A percentile compares a stretch with the other conserved stretches of the same genome.
Conservation (phyloP, 1,140 invertebrate genomes). For the Agraylea sexmaculata region DNA sequence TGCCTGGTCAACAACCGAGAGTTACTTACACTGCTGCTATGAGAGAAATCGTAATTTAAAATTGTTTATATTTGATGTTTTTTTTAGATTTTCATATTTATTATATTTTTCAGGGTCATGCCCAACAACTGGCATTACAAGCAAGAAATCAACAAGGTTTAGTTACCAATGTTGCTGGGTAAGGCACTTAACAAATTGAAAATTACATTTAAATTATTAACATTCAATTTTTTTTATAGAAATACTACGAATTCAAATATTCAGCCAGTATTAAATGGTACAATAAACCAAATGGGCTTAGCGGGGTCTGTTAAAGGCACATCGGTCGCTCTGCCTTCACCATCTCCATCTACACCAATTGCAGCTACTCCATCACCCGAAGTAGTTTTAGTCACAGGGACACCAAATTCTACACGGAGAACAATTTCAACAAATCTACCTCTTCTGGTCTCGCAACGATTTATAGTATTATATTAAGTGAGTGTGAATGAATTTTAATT, state of each 20-base stretch:
- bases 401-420: conserved; percentile 2
- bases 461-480: no score
- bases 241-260: background rate
- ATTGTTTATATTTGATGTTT: conserved; percentile 12
- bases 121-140: conserved; percentile 17
- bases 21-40: conserved; percentile 65
- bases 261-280: conserved; percentile 3
- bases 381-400: conserved; percentile 10
- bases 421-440: conserved; percentile 10
- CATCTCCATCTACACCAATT: conserved; percentile 6
- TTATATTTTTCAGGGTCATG: conserved; percentile 12
- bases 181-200: no score
- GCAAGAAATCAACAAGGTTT: conserved; percentile 16
- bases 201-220: background rate
- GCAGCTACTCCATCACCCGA: conserved; percentile 11
- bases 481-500: background rate
- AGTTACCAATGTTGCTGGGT: no score
- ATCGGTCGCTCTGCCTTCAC: conserved; percentile 6
- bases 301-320: conserved; percentile 5
- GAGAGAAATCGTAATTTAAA: conserved; percentile 44
- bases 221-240: conserved; percentile 4
- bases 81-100: background rate
- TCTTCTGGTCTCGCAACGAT: conserved; percentile 4
- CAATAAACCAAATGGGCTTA: conserved; percentile 9
- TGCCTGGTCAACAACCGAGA: conserved; percentile 63